Conservation (phyloP, 2,113 vertebrate genomes). For the Thamnaconus septentrionalis region DNA sequence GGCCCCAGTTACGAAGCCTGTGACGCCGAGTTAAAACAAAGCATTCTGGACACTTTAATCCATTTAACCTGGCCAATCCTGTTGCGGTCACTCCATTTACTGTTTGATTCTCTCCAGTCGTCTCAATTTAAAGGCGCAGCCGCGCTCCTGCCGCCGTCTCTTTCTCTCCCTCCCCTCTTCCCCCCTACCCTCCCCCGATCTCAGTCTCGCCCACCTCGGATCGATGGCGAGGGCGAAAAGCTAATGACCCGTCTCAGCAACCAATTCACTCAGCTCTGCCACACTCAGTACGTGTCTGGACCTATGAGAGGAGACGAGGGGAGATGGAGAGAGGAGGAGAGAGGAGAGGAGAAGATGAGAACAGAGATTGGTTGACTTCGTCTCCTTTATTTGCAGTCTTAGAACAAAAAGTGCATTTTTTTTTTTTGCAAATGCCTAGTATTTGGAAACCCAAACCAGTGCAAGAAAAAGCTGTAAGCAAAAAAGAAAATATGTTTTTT, state of each 20-base stretch:
- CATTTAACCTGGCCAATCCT: slow-evolving; percentile 65
- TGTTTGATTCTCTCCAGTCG: slow-evolving; percentile 55
- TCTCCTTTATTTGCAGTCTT: not conserved
- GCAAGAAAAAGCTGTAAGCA: too few relatives aligned
- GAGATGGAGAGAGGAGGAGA: slow-evolving; percentile 16
- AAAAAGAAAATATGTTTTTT: not conserved
- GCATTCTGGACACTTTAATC: slow-evolving; percentile 67
- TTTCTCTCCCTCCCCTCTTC: slow-evolving; percentile 28
- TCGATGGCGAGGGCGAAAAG: slow-evolving; percentile 71
- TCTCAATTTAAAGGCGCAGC: slow-evolving; percentile 56
- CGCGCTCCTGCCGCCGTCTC: slow-evolving; percentile 16
- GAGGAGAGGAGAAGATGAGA: slow-evolving; percentile 12
- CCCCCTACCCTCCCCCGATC: not conserved
- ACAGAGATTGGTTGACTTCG: slow-evolving; percentile 28
- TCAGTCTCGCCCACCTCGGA: slow-evolving; percentile 51
- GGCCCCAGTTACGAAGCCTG: slow-evolving; percentile 41
- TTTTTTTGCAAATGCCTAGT: too few relatives aligned
- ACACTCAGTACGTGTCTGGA: slow-evolving; percentile 72
- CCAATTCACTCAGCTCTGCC: slow-evolving; percentile 74
- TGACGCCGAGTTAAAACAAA: slow-evolving; percentile 70
- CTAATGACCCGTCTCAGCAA: slow-evolving; percentile 76
- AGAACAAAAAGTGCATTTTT: not conserved
- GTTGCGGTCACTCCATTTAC: slow-evolving; percentile 60
- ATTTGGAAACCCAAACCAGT: too few relatives aligned
- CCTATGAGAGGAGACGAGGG: slow-evolving; percentile 38